Evolutionary conservation across 2,888 invertebrate species (phyloP).

Genomic region (Hartigia nigra): DNA sequence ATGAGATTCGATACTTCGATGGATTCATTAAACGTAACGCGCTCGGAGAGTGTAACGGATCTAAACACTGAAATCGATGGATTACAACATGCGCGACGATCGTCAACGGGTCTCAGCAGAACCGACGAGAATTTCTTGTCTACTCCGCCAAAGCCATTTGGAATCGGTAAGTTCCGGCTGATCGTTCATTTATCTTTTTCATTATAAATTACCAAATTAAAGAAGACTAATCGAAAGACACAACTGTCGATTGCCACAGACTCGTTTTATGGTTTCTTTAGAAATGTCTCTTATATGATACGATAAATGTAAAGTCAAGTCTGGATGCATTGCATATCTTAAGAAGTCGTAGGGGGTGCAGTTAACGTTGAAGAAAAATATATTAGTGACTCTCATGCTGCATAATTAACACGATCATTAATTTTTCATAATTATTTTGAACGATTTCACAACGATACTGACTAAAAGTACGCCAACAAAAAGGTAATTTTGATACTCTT

Average conservation of each 20-base stretch:
- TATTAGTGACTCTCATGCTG: neutral
- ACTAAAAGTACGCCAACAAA: constrained; percentile 53
- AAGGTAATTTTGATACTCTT: constrained; percentile 49
- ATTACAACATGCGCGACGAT: constrained; percentile 51
- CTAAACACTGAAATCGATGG: constrained; percentile 75
- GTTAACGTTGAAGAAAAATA: neutral
- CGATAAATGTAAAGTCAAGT: neutral
- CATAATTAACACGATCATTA: constrained; percentile 40
- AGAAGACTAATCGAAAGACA: neutral
- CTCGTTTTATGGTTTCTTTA: neutral
- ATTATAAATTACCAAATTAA: neutral
- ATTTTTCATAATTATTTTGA: constrained; percentile 47
- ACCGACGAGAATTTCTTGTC: constrained; percentile 64
- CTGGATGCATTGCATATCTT: neutral
- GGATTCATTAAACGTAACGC: constrained; percentile 81
- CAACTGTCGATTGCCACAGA: neutral
- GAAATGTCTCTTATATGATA: neutral
- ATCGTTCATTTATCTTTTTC: constrained; percentile 60
- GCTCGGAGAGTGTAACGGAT: constrained; percentile 88
- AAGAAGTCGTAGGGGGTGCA: neutral
- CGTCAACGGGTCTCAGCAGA: constrained; percentile 54
- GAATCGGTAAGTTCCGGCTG: constrained; percentile 80
- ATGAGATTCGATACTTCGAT: constrained; percentile 85
- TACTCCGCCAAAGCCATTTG: constrained; percentile 81
- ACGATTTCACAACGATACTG: constrained; percentile 50